phyloP scores from a whole-genome alignment of 2,888 invertebrate genomes.

The Drosophila monieri region DNA sequence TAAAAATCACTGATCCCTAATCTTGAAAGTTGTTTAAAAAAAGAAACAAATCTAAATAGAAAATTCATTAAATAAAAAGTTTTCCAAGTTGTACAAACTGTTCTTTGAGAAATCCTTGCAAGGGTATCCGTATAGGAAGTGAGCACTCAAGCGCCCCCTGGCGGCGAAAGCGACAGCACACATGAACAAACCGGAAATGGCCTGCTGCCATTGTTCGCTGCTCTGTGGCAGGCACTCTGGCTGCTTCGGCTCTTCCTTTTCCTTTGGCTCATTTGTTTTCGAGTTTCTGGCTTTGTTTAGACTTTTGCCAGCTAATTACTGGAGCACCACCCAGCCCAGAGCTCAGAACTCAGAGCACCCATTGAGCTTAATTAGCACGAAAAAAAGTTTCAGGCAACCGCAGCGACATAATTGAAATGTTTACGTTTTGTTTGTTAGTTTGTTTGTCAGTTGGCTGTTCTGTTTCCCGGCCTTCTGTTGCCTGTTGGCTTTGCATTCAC shows the following conservation, averaged over 20 bases:
- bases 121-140: conserved; percentile 9
- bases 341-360: conserved; percentile 34
- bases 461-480: conserved; percentile 7
- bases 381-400: conserved; percentile 50
- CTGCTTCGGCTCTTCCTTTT: neutral
- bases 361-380: conserved; percentile 61
- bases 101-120: neutral
- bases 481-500: conserved; percentile 15
- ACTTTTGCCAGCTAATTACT: conserved; percentile 61
- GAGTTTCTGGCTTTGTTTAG: conserved; percentile 57
- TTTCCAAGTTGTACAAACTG: neutral
- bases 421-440: conserved; percentile 54
- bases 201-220: conserved; percentile 58
- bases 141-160: conserved; percentile 45
- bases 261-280: conserved; percentile 64
- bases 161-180: conserved; percentile 37
- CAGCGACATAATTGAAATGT: conserved; percentile 71
- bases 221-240: conserved; percentile 4
- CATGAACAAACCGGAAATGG: conserved; percentile 60
- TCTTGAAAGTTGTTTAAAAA: no score
- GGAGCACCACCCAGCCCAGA: conserved; percentile 27
- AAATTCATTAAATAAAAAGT: neutral
- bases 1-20: no score
- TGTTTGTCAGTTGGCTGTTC: conserved; percentile 4
- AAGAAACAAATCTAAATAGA: neutral